Evolutionary conservation across 2,888 invertebrate species (phyloP).

Genomic region (Plusia festucae): DNA sequence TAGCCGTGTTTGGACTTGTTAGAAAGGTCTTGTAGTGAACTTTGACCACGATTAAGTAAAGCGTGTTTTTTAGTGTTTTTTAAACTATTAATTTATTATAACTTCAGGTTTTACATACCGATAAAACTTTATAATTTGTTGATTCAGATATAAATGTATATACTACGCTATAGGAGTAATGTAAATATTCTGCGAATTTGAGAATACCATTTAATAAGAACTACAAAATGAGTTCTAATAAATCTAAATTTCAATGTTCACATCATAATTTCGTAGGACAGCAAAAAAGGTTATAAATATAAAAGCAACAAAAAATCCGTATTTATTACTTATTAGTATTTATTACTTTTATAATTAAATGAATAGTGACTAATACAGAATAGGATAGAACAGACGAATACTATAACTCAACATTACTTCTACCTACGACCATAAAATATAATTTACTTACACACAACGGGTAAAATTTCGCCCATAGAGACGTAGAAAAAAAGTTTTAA

Average conservation of each 20-base stretch:
- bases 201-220: too few species aligned
- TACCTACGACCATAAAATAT: constrained; percentile 25
- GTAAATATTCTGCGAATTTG: too few species aligned
- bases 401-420: constrained; percentile 14
- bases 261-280: not conserved
- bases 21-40: too few species aligned
- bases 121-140: too few species aligned
- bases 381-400: not conserved
- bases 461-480: constrained; percentile 50
- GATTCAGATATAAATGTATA: too few species aligned
- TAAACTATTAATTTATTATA: too few species aligned
- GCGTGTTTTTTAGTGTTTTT: too few species aligned
- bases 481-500: constrained; percentile 52
- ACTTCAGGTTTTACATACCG: too few species aligned
- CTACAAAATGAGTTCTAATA: too few species aligned
- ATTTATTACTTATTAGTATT: constrained; percentile 21
- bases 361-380: constrained; percentile 12
- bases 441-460: constrained; percentile 44
- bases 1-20: too few species aligned
- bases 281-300: not conserved
- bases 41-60: too few species aligned
- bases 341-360: constrained; percentile 41
- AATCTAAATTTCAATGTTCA: not conserved
- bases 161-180: too few species aligned
- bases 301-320: not conserved